phyloP scores from a whole-genome alignment of 2,113 vertebrate genomes.

The Cygnus atratus region DNA sequence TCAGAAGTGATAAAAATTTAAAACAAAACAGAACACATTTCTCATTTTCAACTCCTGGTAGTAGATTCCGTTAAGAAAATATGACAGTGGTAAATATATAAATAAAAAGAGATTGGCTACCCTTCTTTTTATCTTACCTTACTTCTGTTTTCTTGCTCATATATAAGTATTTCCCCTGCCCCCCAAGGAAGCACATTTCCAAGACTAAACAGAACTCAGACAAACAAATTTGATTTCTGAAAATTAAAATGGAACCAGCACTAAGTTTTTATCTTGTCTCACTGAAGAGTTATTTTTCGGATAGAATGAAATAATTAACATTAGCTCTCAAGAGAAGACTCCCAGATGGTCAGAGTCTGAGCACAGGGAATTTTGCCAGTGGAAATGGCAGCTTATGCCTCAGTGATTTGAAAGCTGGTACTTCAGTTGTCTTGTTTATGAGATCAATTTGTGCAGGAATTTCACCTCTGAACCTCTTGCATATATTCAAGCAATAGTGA shows the following conservation, averaged over 20 bases:
- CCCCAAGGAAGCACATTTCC: neutral
- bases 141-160: neutral
- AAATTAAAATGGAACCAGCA: neutral
- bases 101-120: neutral
- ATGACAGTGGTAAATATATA: neutral
- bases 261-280: neutral
- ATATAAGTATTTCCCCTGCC: neutral
- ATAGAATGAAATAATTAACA: neutral
- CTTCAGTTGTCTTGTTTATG: neutral
- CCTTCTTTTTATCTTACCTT: neutral
- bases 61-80: neutral
- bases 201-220: neutral
- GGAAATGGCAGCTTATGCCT: neutral
- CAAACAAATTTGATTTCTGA: neutral
- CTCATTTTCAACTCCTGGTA: neutral
- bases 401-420: neutral
- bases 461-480: neutral
- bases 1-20: neutral
- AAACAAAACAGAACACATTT: neutral
- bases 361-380: neutral
- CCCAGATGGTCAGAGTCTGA: neutral
- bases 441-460: neutral
- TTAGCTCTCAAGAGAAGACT: neutral
- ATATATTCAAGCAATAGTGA: neutral
- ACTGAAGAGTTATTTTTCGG: neutral